Base-by-base conservation (phyloP, 2,888 invertebrate species). In the Lamproptera curius region DNA sequence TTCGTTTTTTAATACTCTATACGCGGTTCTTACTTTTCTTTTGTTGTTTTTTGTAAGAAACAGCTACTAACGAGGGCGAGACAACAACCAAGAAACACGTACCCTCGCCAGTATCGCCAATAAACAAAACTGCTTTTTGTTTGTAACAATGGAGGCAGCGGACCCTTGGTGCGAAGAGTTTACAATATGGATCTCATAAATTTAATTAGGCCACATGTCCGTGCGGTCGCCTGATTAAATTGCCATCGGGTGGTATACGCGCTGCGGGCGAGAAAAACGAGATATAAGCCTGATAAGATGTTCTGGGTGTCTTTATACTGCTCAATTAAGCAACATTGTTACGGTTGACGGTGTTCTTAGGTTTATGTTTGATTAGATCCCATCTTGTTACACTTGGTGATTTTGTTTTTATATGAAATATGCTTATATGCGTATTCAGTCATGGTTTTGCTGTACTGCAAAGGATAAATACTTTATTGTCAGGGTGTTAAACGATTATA, bases 201-300 rank as follows among this genome's bases (percentile, higher is more conserved):
- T 78, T 76, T 76, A 80, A 78, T 80, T 77, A 79, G 74, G 70
- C 70, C 65, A 71, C 73, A 67, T 70, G 73, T 64, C 37, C 37
- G 14, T 20, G 15, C 42, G 63, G 53, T 57, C 57, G 53, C 57
- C 60, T 55, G 58, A 75, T 74, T 71, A 69, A 65, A 42, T 47
- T 57, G 67, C 70, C 76, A 76, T 76, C 72, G 67, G 48, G 57
- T n/a, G n/a, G n/a, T n/a, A n/a, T n/a, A 70, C 65, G 63, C 57
- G 59, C 53, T 51, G 55, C 49, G 51, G 34, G 40, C 41, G 39
- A 52, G 57, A 57, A 67, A 63, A 66, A 28, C 28, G 28, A 53
- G 56, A 53, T 56, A 57, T 62, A 58, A 55, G 44, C 11, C 54
- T 56, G 62, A 57, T 58, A 61, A 54, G 50, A 50, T 49, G 26